Percentiles rank a stretch among this genome's conserved stretches.
These are phyloP conservation scores for Alectura lathami DNA, from an alignment of 2,113 vertebrate genomes.

Conservation along the genomic window DNA sequence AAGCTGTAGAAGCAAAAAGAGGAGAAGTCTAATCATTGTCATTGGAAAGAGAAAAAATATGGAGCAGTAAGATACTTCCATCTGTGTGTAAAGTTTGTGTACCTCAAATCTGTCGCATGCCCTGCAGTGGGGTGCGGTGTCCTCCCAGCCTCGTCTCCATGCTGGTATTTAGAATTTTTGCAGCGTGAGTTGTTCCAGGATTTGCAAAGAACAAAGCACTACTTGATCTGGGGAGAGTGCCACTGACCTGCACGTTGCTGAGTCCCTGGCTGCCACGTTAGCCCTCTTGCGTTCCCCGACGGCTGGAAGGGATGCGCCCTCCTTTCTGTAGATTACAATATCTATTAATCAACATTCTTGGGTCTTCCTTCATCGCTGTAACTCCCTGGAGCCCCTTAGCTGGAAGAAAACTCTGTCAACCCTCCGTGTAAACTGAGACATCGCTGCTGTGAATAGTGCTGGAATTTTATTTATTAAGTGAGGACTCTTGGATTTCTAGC, in stretches of 20 bases:
- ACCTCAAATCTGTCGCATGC: fast-evolving
- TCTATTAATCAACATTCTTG: conserved; percentile 53
- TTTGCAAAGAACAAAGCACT: not conserved
- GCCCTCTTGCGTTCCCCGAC: not conserved
- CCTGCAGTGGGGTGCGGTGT: not conserved
- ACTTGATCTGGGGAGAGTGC: not conserved
- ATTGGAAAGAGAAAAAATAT: fast-evolving
- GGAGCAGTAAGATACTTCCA: not conserved
- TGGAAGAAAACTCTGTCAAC: conserved; percentile 58
- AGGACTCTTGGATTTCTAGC: conserved; percentile 58
- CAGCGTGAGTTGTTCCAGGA: not conserved
- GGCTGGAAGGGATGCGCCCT: not conserved
- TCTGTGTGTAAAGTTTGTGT: not conserved
- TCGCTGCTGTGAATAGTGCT: not conserved
- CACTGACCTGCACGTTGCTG: fast-evolving
- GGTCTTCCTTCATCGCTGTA: conserved; percentile 28
- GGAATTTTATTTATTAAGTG: conserved; percentile 58
- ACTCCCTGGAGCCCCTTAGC: not conserved
- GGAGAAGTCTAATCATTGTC: not conserved
- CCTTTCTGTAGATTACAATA: not conserved
- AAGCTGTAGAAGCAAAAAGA: not conserved
- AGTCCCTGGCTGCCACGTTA: not conserved
- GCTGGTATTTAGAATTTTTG: not conserved
- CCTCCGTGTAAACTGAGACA: conserved; percentile 58
- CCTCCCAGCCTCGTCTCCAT: fast-evolving